Base-by-base conservation (phyloP, 92 coral and sea anemone genomes). In the Heliopora coerulea region DNA sequence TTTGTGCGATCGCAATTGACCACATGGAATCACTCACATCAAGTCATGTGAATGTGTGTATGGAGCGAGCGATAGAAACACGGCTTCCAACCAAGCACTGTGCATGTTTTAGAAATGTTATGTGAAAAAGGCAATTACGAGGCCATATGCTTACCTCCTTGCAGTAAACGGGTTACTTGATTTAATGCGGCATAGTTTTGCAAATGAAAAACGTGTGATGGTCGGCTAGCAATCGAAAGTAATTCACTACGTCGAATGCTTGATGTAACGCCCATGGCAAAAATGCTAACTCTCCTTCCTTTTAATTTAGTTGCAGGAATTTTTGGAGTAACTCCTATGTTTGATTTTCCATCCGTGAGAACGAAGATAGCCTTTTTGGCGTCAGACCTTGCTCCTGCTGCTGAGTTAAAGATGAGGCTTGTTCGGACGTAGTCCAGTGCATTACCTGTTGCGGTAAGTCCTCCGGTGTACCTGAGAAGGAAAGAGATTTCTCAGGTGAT, bases 131-230 rank as follows among this genome's bases (percentile, higher is more conserved):
- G n/a, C n/a, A n/a, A n/a, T n/a, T n/a, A n/a, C n/a, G n/a, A n/a
- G n/a, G n/a, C n/a, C n/a, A n/a, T n/a, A n/a, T n/a, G n/a, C 60
- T 68, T 26, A 70, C 77, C 77, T 70, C 63, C 63, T 33, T 33
- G 27, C 15, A 70, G 18, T 11, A 31, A 18, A 0, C 39, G 15
- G 32, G 77, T 54, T 4, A 70, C 77, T 23, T 54, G 49, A 4
- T 34, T 52, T 63, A 70, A 54, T 18, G 29, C 26, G 15, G 77
- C 63, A 54, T 31, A 70, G 54, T 26, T 70, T 29, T 42, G 31
- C 32, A 70, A 44, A 20, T 70, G 77, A 26, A 70, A 70, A n/a
- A 54, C 50, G 33, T 70, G 41, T 3, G 8, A 11, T 27, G 62
- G 49, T 9, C 62, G 32, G 15, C 61, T 52, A n/a, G 62, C 63